Evolutionary conservation across 1,140 invertebrate species (phyloP).

Genomic region (Drosophila suzukii): DNA sequence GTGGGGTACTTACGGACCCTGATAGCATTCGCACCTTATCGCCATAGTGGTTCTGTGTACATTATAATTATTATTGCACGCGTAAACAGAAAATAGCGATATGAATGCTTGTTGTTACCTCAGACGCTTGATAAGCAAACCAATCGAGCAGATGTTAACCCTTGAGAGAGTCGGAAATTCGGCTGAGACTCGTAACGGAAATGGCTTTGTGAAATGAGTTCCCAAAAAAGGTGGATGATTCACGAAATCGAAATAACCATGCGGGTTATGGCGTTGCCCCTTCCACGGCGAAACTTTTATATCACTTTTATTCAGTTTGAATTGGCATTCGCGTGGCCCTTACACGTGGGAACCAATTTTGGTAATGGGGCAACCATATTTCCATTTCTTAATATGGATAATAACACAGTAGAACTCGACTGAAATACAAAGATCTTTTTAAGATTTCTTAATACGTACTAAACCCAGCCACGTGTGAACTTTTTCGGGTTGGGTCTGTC

Average conservation of each 20-base stretch:
- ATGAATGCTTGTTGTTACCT: constrained; percentile 32
- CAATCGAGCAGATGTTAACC: constrained; percentile 31
- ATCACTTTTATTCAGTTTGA: constrained; percentile 15
- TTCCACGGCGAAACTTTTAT: constrained; percentile 10
- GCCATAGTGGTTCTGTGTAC: constrained; percentile 23
- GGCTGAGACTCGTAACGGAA: constrained; percentile 19
- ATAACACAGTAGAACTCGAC: neutral
- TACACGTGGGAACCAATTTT: constrained; percentile 14
- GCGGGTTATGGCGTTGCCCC: constrained; percentile 16
- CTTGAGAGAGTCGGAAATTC: constrained; percentile 15
- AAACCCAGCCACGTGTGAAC: neutral
- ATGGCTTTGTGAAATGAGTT: constrained; percentile 29
- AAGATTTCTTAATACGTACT: neutral
- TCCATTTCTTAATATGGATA: neutral
- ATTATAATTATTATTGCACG: constrained; percentile 50
- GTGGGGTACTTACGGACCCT: neutral
- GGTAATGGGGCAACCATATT: neutral
- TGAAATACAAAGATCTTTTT: neutral
- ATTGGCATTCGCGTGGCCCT: neutral
- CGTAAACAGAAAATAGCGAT: constrained; percentile 39
- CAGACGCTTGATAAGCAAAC: constrained; percentile 26
- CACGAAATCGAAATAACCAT: constrained; percentile 34
- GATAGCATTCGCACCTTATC: constrained; percentile 43
- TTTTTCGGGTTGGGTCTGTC: neutral
- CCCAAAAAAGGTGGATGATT: constrained; percentile 44